Percentiles rank a stretch among this genome's conserved stretches.
Conservation (phyloP, 2,113 vertebrate genomes). For the Chitala chitala region DNA sequence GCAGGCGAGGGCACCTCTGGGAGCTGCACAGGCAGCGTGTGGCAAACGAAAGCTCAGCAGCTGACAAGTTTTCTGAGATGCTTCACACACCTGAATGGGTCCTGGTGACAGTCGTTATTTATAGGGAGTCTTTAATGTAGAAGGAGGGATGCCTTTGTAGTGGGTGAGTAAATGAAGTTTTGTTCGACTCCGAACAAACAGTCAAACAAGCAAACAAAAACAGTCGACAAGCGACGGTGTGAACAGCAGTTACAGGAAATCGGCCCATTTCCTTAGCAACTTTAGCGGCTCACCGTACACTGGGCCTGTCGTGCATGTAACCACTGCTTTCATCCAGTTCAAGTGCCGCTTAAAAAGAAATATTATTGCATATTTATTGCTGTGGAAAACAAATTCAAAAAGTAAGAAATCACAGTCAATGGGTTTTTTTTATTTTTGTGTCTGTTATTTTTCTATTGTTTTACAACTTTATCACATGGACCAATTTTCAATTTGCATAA, state of each 20-base stretch:
- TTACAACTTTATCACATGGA: too few relatives aligned
- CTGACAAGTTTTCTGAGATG: conserved; percentile 63
- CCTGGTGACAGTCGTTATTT: conserved; percentile 69
- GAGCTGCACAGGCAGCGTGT: conserved; percentile 57
- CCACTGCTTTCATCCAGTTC: too few relatives aligned
- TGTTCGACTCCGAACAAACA: conserved; percentile 42
- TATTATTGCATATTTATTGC: too few relatives aligned
- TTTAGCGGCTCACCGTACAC: neutral
- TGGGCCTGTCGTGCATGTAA: too few relatives aligned
- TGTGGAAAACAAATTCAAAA: too few relatives aligned
- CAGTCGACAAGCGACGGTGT: conserved; percentile 48
- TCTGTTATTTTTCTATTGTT: too few relatives aligned
- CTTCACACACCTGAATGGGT: conserved; percentile 66
- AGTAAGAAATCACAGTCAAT: too few relatives aligned
- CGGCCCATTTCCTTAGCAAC: conserved; percentile 47
- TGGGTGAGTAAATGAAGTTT: conserved; percentile 49
- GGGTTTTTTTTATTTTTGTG: too few relatives aligned
- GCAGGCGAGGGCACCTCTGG: conserved; percentile 64
- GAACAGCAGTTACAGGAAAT: conserved; percentile 54
- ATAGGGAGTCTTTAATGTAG: conserved; percentile 55
- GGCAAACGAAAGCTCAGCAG: conserved; percentile 46
- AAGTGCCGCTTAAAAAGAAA: too few relatives aligned
- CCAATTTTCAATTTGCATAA: too few relatives aligned
- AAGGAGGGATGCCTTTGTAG: conserved; percentile 36
- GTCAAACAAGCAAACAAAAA: conserved; percentile 32